A percentile compares a stretch with the other conserved stretches of the same genome.
Conservation (phyloP, 2,888 invertebrate species). For the Asteroscopus sphinx region DNA sequence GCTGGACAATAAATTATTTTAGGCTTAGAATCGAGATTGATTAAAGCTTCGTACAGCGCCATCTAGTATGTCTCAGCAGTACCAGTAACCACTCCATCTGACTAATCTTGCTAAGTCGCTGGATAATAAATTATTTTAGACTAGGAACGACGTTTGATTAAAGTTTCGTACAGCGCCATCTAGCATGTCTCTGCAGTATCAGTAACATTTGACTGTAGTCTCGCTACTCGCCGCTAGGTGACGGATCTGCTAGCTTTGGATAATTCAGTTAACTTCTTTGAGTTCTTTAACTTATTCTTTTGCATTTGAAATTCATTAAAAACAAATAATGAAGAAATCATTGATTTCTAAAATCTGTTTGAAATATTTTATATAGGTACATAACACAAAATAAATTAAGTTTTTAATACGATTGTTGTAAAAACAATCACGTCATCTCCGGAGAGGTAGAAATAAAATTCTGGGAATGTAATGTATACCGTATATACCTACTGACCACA, state of each 20-base stretch:
- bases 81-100: constrained; percentile 27
- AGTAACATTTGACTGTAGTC: constrained; percentile 30
- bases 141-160: too few relatives aligned
- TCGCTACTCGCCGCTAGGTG: constrained; percentile 58
- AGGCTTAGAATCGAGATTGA: too few relatives aligned
- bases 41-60: constrained; percentile 62
- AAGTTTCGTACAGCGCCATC: constrained; percentile 68
- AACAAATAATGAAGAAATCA: too few relatives aligned
- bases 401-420: too few relatives aligned
- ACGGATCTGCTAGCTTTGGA: constrained; percentile 9
- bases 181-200: constrained; percentile 35
- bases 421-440: not conserved
- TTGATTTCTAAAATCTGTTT: too few relatives aligned
- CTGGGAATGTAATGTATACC: too few relatives aligned
- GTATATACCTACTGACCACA: constrained; percentile 29
- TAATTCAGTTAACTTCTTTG: not conserved
- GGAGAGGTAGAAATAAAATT: constrained; percentile 5
- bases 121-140: too few relatives aligned
- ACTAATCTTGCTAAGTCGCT: not conserved
- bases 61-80: constrained; percentile 54
- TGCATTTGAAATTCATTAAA: too few relatives aligned
- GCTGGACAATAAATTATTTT: too few relatives aligned
- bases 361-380: too few relatives aligned
- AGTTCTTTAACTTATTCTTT: too few relatives aligned
- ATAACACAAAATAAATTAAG: too few relatives aligned